Evolutionary conservation across 2,888 invertebrate species (phyloP).

Genomic region (Flabesymbios commensalis): DNA sequence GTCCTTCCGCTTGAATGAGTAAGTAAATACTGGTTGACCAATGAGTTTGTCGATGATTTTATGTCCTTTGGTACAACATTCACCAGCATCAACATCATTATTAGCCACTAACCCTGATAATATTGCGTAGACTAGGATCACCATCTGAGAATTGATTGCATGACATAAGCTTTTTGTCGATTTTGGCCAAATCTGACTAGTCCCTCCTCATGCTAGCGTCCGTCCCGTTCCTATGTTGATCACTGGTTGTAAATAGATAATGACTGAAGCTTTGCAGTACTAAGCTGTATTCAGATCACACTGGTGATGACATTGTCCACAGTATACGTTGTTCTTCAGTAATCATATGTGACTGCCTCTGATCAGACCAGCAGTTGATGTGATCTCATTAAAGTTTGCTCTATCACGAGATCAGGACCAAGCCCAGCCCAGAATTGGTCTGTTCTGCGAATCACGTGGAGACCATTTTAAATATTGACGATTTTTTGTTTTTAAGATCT

Average conservation of each 20-base stretch:
- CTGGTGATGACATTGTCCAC: conserved; percentile 25
- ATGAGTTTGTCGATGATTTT: conserved; percentile 26
- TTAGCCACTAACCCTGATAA: conserved; percentile 20
- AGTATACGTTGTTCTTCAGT: conserved; percentile 22
- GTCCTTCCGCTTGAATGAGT: too few relatives aligned
- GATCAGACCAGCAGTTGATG: too few relatives aligned
- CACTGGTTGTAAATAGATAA: conserved; percentile 14
- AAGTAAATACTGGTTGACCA: conserved; percentile 21
- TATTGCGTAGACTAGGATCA: conserved; percentile 25
- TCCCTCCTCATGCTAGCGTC: conserved; percentile 21
- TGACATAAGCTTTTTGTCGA: conserved; percentile 16
- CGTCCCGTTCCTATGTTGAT: conserved; percentile 27
- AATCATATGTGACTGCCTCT: conserved; percentile 20
- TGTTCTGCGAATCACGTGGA: conserved; percentile 17
- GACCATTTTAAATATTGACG: conserved; percentile 15
- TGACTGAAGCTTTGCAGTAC: conserved; percentile 29
- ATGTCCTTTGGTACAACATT: conserved; percentile 17
- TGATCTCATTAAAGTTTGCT: conserved; percentile 27
- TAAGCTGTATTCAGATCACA: conserved; percentile 19
- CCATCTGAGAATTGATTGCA: conserved; percentile 16
- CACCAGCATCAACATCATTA: conserved; percentile 19
- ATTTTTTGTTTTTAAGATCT: conserved; percentile 12
- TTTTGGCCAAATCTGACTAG: conserved; percentile 12
- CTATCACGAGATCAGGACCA: conserved; percentile 25
- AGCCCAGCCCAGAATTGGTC: conserved; percentile 28